Conservation (phyloP, 2,113 vertebrate species). For the Orientallactaga bullata region DNA sequence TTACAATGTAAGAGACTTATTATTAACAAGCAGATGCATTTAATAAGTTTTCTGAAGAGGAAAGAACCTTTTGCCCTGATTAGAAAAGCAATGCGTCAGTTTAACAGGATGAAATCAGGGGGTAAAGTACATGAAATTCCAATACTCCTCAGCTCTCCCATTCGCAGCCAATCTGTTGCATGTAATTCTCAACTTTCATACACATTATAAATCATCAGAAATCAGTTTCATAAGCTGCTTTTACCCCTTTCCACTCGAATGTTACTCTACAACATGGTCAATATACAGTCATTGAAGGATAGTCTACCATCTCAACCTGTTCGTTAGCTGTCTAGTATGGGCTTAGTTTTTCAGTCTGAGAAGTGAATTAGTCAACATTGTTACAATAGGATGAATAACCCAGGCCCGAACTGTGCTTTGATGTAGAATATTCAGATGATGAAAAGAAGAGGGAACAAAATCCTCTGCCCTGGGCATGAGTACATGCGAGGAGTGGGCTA, state of each 20-base stretch:
- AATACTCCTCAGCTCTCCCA: not conserved
- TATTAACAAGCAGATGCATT: not conserved
- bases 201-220: too few relatives aligned
- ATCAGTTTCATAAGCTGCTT: not conserved
- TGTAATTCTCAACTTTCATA: not conserved
- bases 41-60: not conserved
- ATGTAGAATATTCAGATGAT: not conserved
- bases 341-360: constrained; percentile 9
- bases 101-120: not conserved
- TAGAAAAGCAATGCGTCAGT: not conserved
- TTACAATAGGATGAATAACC: not conserved
- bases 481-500: not conserved
- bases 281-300: not conserved
- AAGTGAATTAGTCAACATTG: not conserved
- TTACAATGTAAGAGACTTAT: not conserved
- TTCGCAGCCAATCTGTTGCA: not conserved
- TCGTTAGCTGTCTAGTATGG: not conserved
- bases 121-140: not conserved
- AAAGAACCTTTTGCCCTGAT: not conserved
- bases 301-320: not conserved
- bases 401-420: not conserved
- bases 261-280: not conserved
- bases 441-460: not conserved
- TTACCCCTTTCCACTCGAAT: not conserved
- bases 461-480: accelerated